Conservation (phyloP, 64 coral and sea anemone species). For the Montipora capricornis region DNA sequence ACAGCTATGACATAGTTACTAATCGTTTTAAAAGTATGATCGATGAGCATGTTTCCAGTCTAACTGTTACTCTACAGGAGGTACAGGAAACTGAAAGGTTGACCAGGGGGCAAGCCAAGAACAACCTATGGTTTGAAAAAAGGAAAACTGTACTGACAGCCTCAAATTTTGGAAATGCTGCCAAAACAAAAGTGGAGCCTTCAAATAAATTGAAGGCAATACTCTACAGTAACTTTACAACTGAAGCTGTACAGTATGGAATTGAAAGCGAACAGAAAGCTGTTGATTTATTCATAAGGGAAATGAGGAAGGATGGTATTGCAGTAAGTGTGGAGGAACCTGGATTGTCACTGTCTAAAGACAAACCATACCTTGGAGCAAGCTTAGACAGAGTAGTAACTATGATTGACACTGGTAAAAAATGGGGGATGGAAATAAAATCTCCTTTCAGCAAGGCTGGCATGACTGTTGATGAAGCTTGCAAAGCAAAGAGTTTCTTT, state of each 20-base stretch:
- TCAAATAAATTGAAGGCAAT: too few relatives aligned
- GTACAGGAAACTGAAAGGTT: conserved; percentile 42
- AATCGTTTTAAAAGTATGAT: conserved; percentile 59
- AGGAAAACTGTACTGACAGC: conserved; percentile 62
- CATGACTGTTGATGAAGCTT: too few relatives aligned
- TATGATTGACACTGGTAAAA: too few relatives aligned
- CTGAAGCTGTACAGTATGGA: background rate
- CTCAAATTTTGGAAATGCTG: conserved; percentile 21
- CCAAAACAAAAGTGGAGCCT: too few relatives aligned
- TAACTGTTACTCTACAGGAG: conserved; percentile 55
- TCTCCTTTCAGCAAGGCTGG: too few relatives aligned
- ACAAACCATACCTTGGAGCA: too few relatives aligned
- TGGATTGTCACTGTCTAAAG: background rate
- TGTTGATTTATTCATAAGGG: conserved; percentile 23
- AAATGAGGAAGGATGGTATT: conserved; percentile 9
- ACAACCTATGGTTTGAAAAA: conserved; percentile 68
- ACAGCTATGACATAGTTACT: conserved; percentile 71
- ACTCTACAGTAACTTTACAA: too few relatives aligned
- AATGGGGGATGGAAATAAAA: too few relatives aligned
- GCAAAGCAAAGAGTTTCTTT: too few relatives aligned
- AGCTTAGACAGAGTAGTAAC: too few relatives aligned
- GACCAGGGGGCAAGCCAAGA: conserved; percentile 57
- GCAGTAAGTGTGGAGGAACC: conserved; percentile 13
- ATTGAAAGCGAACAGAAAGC: conserved; percentile 17
- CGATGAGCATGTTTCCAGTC: conserved; percentile 48